Percentiles rank a stretch among this genome's conserved stretches.
These are phyloP conservation scores for Notolepis coatsorum DNA, from an alignment of 2,797 vertebrate species.

Conservation along the genomic window DNA sequence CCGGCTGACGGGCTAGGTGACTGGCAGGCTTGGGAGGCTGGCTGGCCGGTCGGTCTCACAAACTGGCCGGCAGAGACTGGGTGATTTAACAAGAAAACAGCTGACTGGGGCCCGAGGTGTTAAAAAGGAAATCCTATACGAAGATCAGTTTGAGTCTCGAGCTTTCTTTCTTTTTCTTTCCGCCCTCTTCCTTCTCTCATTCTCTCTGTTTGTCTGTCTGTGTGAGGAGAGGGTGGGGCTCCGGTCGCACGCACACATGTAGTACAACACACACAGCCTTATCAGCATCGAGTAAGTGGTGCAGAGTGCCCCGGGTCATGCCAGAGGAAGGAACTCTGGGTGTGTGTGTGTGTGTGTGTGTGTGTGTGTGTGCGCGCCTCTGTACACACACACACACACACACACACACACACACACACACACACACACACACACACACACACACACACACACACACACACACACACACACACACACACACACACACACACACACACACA, in stretches of 20 bases:
- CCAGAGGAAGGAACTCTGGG: conserved; percentile 4
- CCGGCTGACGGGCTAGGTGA: conserved; percentile 8
- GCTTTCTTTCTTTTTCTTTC: conserved; percentile 1
- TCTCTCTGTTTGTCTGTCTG: conserved; percentile 17
- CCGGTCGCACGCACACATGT: conserved; percentile 14
- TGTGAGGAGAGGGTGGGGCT: conserved; percentile 53
- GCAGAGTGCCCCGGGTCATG: conserved; percentile 20
- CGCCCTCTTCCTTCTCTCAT: not conserved
- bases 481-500: too few species aligned
- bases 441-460: too few species aligned
- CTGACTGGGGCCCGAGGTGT: too few species aligned
- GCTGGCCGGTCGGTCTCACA: conserved; percentile 20
- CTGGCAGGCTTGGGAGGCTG: conserved; percentile 6
- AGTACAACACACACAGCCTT: conserved; percentile 18
- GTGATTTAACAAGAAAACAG: too few species aligned
- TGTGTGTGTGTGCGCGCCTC: conserved; percentile 7
- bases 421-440: too few species aligned
- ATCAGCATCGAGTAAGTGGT: conserved; percentile 27
- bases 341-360: conserved; percentile 3
- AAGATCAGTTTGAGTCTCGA: too few species aligned
- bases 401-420: too few species aligned
- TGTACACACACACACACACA: too few species aligned
- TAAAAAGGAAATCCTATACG: too few species aligned
- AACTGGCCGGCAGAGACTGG: not conserved
- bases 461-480: too few species aligned